phyloP scores from a whole-genome alignment of 2,113 vertebrate genomes.

The Raja brachyura region DNA sequence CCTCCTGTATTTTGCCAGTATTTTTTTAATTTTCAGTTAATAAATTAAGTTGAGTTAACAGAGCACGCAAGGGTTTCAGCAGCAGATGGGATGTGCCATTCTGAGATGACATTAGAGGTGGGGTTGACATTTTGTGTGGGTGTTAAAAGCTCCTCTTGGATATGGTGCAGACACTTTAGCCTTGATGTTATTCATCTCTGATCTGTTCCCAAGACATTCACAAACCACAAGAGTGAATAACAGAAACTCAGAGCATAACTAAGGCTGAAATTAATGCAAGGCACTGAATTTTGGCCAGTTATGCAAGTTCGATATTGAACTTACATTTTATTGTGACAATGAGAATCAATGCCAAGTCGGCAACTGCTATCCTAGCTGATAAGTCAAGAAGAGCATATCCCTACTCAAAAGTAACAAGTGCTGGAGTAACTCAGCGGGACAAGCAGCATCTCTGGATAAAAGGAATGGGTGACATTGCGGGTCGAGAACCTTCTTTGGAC shows the following conservation, averaged over 20 bases:
- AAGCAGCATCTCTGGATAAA: too few relatives aligned
- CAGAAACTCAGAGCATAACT: too few relatives aligned
- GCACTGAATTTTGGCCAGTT: background rate
- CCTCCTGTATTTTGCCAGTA: too few relatives aligned
- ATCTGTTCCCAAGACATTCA: background rate
- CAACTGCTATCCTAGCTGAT: too few relatives aligned
- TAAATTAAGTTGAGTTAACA: background rate
- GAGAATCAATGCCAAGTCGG: too few relatives aligned
- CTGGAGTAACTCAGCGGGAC: too few relatives aligned
- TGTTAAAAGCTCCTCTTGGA: background rate
- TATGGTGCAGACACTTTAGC: background rate
- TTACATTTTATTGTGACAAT: background rate
- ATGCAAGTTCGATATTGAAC: background rate
- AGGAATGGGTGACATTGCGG: too few relatives aligned
- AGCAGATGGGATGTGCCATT: background rate
- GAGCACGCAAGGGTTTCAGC: background rate
- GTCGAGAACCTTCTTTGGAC: too few relatives aligned
- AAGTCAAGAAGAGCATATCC: too few relatives aligned
- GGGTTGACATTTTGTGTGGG: background rate
- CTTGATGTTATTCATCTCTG: background rate
- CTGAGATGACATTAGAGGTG: background rate
- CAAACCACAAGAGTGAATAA: background rate
- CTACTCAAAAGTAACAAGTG: too few relatives aligned
- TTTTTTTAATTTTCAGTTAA: too few relatives aligned
- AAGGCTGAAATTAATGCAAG: background rate